Evolutionary conservation across 2,888 invertebrate genomes (phyloP).

Genomic region (Drosophila affinis): DNA sequence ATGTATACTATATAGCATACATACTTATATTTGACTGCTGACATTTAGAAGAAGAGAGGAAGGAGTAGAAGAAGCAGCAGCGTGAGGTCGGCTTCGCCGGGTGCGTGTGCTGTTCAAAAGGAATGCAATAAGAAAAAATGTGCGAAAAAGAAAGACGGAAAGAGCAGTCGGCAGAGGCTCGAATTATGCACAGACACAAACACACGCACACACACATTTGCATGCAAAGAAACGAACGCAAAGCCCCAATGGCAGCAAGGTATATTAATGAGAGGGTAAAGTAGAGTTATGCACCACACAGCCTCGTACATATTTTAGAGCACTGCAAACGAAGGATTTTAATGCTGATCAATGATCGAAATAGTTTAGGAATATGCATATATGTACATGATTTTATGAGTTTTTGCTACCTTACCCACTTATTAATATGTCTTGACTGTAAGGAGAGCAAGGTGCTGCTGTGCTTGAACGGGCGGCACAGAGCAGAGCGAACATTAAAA

Average conservation of each 20-base stretch:
- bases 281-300: too few species aligned
- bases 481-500: conserved; percentile 11
- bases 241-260: background rate
- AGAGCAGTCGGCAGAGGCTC: conserved; percentile 1
- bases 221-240: conserved; percentile 21
- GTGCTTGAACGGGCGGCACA: conserved; percentile 1
- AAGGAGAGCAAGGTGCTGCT: background rate
- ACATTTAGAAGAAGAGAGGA: conserved; percentile 30
- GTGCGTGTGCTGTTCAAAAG: conserved; percentile 32
- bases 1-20: background rate
- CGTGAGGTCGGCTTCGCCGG: conserved; percentile 17
- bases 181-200: conserved; percentile 38
- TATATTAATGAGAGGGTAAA: background rate
- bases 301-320: too few species aligned
- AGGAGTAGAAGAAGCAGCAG: conserved; percentile 29
- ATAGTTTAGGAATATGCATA: too few species aligned
- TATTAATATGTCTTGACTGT: background rate
- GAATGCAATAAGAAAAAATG: conserved; percentile 47
- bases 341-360: too few species aligned
- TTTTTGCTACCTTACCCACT: too few species aligned
- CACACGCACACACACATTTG: conserved; percentile 30
- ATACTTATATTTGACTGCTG: conserved; percentile 43
- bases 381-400: too few species aligned
- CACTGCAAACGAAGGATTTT: too few species aligned
- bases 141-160: conserved; percentile 23